Evolutionary conservation across 2,888 invertebrate genomes (phyloP).

Genomic region (Clistopyga incitator): DNA sequence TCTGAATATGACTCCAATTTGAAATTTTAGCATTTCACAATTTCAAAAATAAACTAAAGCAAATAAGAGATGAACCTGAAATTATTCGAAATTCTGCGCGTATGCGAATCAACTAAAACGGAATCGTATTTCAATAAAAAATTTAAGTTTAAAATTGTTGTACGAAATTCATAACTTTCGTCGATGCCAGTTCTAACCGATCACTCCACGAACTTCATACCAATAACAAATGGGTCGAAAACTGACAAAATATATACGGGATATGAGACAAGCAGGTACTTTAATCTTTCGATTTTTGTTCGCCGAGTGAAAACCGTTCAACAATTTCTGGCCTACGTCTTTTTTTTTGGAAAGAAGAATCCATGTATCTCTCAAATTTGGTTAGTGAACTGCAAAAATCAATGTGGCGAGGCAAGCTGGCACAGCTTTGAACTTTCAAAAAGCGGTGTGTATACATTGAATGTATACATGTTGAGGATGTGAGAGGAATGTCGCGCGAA

Average conservation of each 20-base stretch:
- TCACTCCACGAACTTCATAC: too few species aligned
- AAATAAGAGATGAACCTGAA: too few species aligned
- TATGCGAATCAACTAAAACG: too few species aligned
- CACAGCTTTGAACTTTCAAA: neutral
- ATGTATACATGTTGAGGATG: conserved; percentile 9
- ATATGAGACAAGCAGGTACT: too few species aligned
- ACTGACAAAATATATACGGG: neutral
- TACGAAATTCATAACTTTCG: too few species aligned
- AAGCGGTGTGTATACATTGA: conserved; percentile 1
- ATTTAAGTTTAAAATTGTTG: too few species aligned
- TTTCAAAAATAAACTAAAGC: too few species aligned
- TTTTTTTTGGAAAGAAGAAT: neutral
- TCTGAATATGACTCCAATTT: neutral
- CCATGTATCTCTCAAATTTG: neutral
- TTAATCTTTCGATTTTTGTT: neutral
- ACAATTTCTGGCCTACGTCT: neutral
- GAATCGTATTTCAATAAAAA: too few species aligned
- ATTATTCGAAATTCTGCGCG: too few species aligned
- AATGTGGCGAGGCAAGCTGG: neutral
- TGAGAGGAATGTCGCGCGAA: conserved; percentile 14
- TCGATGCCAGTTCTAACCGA: too few species aligned
- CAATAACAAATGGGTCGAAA: too few species aligned
- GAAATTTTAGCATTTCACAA: too few species aligned
- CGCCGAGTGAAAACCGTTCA: neutral
- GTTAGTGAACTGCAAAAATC: neutral